These are phyloP conservation scores for Chrysochloris asiatica DNA, from an alignment of 2,113 vertebrate species.

Conservation along the genomic window DNA sequence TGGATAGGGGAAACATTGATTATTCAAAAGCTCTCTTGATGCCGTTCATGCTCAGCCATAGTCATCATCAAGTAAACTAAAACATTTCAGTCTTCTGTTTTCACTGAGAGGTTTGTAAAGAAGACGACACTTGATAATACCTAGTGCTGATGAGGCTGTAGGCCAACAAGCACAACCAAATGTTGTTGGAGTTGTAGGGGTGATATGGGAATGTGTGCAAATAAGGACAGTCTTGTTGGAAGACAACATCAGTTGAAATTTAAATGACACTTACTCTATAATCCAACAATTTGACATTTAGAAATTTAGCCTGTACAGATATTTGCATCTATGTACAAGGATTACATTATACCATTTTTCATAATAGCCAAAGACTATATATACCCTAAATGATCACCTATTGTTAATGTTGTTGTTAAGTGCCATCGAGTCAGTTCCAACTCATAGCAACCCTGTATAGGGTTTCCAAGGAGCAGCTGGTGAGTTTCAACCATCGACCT, in stretches of 20 bases:
- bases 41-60: background rate
- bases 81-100: background rate
- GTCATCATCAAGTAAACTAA: background rate
- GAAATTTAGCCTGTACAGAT: background rate
- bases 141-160: background rate
- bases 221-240: background rate
- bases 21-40: background rate
- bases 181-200: background rate
- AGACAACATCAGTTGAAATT: background rate
- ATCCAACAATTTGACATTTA: too few species aligned
- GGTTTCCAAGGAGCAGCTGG: too few species aligned
- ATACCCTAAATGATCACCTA: background rate
- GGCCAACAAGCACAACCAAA: background rate
- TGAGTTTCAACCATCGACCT: too few species aligned
- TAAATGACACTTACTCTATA: background rate
- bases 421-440: too few species aligned
- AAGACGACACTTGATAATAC: background rate
- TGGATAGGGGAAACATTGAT: background rate
- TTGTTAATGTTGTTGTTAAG: too few species aligned
- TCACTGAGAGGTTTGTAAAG: background rate
- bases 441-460: too few species aligned
- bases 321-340: background rate
- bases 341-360: background rate
- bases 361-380: background rate
- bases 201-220: too few species aligned